Conservation (phyloP, 92 coral and sea anemone species). For the Plumapathes pennacea region DNA sequence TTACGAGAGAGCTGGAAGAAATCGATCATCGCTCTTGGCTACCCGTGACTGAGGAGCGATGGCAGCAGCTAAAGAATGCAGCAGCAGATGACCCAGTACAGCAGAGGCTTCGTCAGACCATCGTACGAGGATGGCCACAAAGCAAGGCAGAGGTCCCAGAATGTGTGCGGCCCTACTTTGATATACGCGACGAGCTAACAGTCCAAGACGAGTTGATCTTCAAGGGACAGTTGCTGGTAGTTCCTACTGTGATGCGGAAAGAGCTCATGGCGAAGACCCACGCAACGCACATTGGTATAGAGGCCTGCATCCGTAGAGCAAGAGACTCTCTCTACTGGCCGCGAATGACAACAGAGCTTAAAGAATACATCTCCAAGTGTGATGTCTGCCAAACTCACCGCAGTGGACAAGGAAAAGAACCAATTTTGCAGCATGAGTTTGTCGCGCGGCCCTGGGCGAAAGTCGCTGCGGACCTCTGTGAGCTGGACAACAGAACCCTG, state of each 20-base stretch:
- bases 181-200: too few relatives aligned
- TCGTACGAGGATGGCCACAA: slow-evolving; percentile 37
- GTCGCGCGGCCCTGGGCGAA: slow-evolving; percentile 36
- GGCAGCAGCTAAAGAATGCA: slow-evolving; percentile 51
- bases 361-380: too few relatives aligned
- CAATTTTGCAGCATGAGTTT: too few relatives aligned
- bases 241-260: too few relatives aligned
- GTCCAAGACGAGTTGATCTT: slow-evolving; percentile 45
- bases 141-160: slow-evolving; percentile 31
- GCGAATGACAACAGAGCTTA: too few relatives aligned
- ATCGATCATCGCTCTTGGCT: slow-evolving; percentile 20
- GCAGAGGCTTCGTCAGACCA: slow-evolving; percentile 31
- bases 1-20: too few relatives aligned
- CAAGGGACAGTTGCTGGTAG: slow-evolving; percentile 49
- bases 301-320: too few relatives aligned
- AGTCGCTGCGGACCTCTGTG: slow-evolving; percentile 48
- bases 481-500: slow-evolving; percentile 40
- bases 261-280: too few relatives aligned
- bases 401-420: too few relatives aligned
- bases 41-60: slow-evolving; percentile 3
- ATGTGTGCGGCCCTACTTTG: slow-evolving; percentile 37
- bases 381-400: too few relatives aligned
- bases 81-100: slow-evolving; percentile 41
- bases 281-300: too few relatives aligned
- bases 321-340: too few relatives aligned